A percentile compares a stretch with the other conserved stretches of the same genome.
These are phyloP conservation scores for Drosophila lacertosa DNA, from an alignment of 1,140 invertebrate genomes.

Conservation along the genomic window DNA sequence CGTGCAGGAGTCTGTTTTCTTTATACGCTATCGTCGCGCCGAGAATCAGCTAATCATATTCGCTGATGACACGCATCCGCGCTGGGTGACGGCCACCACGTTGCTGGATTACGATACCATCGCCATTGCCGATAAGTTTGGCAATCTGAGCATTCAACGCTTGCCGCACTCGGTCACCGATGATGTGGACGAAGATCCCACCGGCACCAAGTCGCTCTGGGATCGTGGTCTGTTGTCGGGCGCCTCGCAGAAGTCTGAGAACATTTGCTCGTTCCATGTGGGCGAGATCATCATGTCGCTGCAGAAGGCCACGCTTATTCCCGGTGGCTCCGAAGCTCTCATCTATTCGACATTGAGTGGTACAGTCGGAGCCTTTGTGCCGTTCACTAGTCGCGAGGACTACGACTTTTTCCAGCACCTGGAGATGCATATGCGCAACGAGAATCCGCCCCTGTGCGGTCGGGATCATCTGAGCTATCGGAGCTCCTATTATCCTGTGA, in stretches of 20 bases:
- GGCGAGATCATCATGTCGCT: constrained; percentile 96
- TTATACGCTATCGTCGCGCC: constrained; percentile 96
- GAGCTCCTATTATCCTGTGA: constrained; percentile 99
- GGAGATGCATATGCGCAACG: constrained; percentile 99
- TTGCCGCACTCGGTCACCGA: constrained; percentile 96
- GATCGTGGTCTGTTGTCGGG: constrained; percentile 98
- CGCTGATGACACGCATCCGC: constrained; percentile 98
- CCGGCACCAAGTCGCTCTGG: constrained; percentile 99
- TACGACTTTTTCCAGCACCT: constrained; percentile 99
- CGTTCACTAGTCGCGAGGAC: constrained; percentile 99
- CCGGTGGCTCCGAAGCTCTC: constrained; percentile 97
- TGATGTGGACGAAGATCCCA: constrained; percentile 99
- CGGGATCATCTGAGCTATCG: constrained; percentile 98
- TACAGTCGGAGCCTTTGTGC: constrained; percentile 97
- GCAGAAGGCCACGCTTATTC: constrained; percentile 98
- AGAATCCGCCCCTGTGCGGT: constrained; percentile 98
- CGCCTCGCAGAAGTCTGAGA: constrained; percentile 98
- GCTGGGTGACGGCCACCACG: constrained; percentile 96
- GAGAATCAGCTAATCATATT: constrained; percentile 99
- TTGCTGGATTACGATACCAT: constrained; percentile 99
- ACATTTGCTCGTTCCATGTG: constrained; percentile 96
- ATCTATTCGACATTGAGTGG: constrained; percentile 98
- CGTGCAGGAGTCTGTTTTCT: constrained; percentile 98
- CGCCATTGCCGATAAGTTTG: constrained; percentile 98
- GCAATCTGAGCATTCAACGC: constrained; percentile 96